Percentiles rank a stretch among this genome's conserved stretches.
These are phyloP conservation scores for Chymomyza amoena DNA, from an alignment of 2,888 invertebrate genomes.

Conservation along the genomic window DNA sequence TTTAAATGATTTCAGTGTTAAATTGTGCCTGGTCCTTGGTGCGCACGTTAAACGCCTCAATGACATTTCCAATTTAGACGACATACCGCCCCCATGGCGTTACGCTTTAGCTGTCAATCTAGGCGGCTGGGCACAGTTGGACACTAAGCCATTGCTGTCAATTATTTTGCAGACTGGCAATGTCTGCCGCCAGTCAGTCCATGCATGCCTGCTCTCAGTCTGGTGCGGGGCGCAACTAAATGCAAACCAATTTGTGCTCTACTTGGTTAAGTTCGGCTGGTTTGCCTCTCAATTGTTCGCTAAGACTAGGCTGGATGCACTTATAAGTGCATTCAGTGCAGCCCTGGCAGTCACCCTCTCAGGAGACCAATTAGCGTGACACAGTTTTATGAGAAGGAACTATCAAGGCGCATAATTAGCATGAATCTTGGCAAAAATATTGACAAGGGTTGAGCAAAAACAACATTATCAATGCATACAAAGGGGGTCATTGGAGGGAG, in stretches of 20 bases:
- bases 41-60: conserved; percentile 64
- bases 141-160: conserved; percentile 49
- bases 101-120: not conserved
- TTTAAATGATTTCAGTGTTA: conserved; percentile 62
- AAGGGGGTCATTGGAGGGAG: not conserved
- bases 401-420: conserved; percentile 60
- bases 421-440: conserved; percentile 66
- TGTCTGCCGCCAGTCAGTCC: conserved; percentile 5
- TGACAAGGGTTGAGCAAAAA: conserved; percentile 16
- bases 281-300: conserved; percentile 56
- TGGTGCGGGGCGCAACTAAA: not conserved
- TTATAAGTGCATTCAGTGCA: conserved; percentile 16
- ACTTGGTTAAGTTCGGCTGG: conserved; percentile 44
- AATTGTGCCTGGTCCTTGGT: conserved; percentile 28
- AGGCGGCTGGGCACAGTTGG: conserved; percentile 31
- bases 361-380: conserved; percentile 54
- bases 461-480: conserved; percentile 26
- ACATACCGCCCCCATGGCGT: conserved; percentile 10
- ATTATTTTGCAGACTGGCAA: conserved; percentile 51
- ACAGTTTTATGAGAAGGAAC: conserved; percentile 47
- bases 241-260: conserved; percentile 58
- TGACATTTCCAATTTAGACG: conserved; percentile 71
- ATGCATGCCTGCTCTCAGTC: conserved; percentile 44
- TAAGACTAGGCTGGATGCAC: conserved; percentile 8
- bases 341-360: not conserved